Percentiles rank a stretch among this genome's conserved stretches.
Evolutionary conservation across 2,888 invertebrate species (phyloP).

Genomic region (Seladonia tumulorum): DNA sequence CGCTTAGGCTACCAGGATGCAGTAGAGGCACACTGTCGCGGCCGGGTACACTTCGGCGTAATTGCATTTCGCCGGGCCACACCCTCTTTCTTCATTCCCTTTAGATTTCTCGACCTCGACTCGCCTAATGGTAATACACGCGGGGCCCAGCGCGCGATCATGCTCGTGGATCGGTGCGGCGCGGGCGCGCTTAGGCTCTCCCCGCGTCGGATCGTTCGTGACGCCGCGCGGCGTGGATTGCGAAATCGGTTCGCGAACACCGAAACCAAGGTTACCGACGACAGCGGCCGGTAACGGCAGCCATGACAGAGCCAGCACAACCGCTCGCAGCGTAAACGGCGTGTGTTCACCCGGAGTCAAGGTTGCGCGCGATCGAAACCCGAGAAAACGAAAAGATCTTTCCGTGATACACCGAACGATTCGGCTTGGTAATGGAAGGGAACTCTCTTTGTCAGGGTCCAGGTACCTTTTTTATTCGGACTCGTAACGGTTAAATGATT

Average conservation of each 20-base stretch:
- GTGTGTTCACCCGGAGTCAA: constrained; percentile 34
- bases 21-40: constrained; percentile 32
- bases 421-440: background rate
- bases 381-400: constrained; percentile 13
- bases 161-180: constrained; percentile 23
- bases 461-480: constrained; percentile 32
- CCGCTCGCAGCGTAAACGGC: background rate
- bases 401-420: background rate
- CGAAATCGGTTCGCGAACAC: constrained; percentile 49
- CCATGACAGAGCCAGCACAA: background rate
- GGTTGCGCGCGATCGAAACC: constrained; percentile 42
- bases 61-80: constrained; percentile 77
- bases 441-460: constrained; percentile 7
- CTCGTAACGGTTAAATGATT: constrained; percentile 39
- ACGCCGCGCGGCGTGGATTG: constrained; percentile 44
- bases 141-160: constrained; percentile 55
- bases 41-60: constrained; percentile 74
- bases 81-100: constrained; percentile 49
- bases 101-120: constrained; percentile 61
- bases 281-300: background rate
- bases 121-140: constrained; percentile 75
- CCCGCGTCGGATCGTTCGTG: constrained; percentile 44
- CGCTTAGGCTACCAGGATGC: constrained; percentile 16
- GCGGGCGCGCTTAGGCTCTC: constrained; percentile 5
- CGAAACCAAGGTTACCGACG: constrained; percentile 44